Percentiles rank a stretch among this genome's conserved stretches.
Evolutionary conservation across 2,888 invertebrate genomes (phyloP).

Genomic region (Teleogryllus oceanicus): DNA sequence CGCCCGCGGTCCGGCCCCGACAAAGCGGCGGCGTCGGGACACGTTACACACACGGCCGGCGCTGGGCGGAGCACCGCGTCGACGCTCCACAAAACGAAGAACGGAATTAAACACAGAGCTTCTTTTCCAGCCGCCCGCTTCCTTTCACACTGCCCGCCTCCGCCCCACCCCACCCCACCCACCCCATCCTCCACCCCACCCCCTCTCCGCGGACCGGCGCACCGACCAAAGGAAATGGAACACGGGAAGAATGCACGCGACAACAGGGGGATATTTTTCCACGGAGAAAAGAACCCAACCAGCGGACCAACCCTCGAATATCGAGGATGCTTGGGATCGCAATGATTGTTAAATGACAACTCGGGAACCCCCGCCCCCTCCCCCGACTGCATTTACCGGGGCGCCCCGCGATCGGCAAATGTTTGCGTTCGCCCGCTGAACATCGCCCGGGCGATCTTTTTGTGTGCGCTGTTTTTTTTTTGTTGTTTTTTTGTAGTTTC

Average conservation of each 20-base stretch:
- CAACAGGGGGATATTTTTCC: neutral
- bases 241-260: neutral
- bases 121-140: neutral
- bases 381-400: too few relatives aligned
- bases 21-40: conserved; percentile 5
- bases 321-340: neutral
- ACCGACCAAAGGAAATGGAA: neutral
- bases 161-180: neutral
- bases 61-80: neutral
- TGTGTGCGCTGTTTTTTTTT: too few relatives aligned
- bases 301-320: neutral
- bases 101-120: neutral
- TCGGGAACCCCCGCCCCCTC: too few relatives aligned
- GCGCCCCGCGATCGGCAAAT: too few relatives aligned
- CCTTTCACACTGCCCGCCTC: neutral
- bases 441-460: too few relatives aligned
- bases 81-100: neutral
- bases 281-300: neutral
- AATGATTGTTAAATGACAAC: conserved; percentile 12
- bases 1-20: neutral
- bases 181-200: neutral
- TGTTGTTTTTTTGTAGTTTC: too few relatives aligned
- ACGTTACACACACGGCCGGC: neutral
- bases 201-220: neutral
- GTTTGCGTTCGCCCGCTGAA: too few relatives aligned